These are phyloP conservation scores for Contarinia nasturtii DNA, from an alignment of 1,140 invertebrate species.

Conservation along the genomic window DNA sequence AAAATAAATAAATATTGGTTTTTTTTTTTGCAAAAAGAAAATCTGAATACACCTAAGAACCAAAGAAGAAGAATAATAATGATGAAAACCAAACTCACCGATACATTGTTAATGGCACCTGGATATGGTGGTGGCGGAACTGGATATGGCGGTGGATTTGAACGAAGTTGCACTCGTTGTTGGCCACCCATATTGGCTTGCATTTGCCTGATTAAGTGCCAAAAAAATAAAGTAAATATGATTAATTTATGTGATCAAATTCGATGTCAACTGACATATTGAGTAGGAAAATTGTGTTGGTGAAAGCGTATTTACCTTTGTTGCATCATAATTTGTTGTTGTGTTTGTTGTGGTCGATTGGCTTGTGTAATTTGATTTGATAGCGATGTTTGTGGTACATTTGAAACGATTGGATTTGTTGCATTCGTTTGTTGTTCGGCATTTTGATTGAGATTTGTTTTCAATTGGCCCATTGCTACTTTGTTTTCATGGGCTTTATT, in stretches of 20 bases:
- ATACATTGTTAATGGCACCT: neutral
- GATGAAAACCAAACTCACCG: neutral
- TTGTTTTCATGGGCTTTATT: too few relatives aligned
- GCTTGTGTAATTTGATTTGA: neutral
- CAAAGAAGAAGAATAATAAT: neutral
- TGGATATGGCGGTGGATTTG: slow-evolving; percentile 1
- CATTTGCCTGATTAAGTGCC: too few relatives aligned
- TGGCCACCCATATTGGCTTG: slow-evolving; percentile 5
- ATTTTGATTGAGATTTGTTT: too few relatives aligned
- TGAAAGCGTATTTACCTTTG: slow-evolving; percentile 1
- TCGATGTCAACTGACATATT: too few relatives aligned
- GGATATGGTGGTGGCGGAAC: slow-evolving; percentile 4
- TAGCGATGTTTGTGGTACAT: neutral
- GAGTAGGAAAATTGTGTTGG: too few relatives aligned
- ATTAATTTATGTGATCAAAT: too few relatives aligned
- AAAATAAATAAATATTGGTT: neutral
- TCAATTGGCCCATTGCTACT: too few relatives aligned
- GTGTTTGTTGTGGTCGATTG: neutral
- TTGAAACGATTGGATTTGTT: neutral
- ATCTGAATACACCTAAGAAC: neutral
- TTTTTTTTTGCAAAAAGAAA: neutral
- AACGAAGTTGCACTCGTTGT: slow-evolving; percentile 2
- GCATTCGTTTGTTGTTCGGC: neutral
- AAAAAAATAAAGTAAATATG: too few relatives aligned
- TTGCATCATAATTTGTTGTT: slow-evolving; percentile 1